Conservation (phyloP, 2,113 vertebrate genomes). For the Puffinus mauretanicus region DNA sequence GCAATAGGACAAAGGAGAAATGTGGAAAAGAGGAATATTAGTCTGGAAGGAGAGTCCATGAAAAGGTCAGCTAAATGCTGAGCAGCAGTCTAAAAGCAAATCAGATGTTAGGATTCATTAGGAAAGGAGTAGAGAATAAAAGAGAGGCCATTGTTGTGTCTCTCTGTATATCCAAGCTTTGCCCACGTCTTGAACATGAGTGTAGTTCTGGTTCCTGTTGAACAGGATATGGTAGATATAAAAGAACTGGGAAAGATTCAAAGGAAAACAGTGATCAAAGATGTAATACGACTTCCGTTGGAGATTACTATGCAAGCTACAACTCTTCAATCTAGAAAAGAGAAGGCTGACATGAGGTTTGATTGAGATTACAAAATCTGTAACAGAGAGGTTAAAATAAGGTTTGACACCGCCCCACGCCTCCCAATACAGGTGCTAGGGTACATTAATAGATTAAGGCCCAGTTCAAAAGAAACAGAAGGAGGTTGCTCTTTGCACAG, state of each 20-base stretch:
- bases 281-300: neutral
- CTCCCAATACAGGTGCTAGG: neutral
- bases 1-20: neutral
- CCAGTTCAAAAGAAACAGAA: neutral
- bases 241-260: neutral
- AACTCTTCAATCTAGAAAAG: neutral
- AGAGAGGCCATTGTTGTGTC: neutral
- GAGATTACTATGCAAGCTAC: neutral
- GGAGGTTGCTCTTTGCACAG: neutral
- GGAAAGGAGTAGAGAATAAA: neutral
- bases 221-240: neutral
- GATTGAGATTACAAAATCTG: neutral
- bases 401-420: neutral
- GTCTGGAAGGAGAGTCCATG: neutral
- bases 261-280: neutral
- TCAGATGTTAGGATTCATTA: neutral
- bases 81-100: neutral
- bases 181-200: fast-evolving
- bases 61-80: neutral
- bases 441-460: neutral
- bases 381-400: neutral
- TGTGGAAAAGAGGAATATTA: neutral
- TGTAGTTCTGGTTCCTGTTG: neutral
- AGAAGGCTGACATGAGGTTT: neutral
- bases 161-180: neutral